These are phyloP conservation scores for Andrena flavipes DNA, from an alignment of 2,888 invertebrate genomes.

Conservation along the genomic window DNA sequence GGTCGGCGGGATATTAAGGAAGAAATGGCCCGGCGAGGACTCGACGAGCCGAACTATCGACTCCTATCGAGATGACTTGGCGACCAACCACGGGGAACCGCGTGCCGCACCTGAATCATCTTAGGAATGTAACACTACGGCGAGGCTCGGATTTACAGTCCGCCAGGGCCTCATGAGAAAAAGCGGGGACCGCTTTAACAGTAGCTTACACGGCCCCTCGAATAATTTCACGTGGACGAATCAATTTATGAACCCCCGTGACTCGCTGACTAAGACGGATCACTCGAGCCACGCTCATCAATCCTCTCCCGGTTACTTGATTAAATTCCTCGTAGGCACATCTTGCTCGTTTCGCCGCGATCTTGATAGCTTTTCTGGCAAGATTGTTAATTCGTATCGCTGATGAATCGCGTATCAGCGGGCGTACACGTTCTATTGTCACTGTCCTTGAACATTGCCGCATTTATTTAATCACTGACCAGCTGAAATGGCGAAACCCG, in stretches of 20 bases:
- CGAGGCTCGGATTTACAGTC: conserved; percentile 65
- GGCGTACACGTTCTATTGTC: neutral
- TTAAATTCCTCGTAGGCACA: conserved; percentile 45
- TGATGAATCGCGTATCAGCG: neutral
- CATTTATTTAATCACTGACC: neutral
- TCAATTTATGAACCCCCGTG: conserved; percentile 56
- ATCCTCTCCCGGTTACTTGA: conserved; percentile 20
- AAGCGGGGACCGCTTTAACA: conserved; percentile 33
- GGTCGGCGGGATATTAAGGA: conserved; percentile 9
- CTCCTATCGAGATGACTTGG: conserved; percentile 46
- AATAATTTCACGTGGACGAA: conserved; percentile 66
- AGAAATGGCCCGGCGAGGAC: conserved; percentile 11
- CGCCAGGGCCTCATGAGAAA: conserved; percentile 14
- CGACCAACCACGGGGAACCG: conserved; percentile 50
- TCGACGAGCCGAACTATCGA: conserved; percentile 34
- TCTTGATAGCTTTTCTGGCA: conserved; percentile 1
- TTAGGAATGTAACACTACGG: conserved; percentile 73
- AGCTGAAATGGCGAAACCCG: neutral
- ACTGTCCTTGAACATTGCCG: conserved; percentile 2
- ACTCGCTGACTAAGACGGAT: conserved; percentile 46
- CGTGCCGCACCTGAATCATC: conserved; percentile 73
- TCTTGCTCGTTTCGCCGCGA: neutral
- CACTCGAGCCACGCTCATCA: conserved; percentile 18
- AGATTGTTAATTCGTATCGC: neutral
- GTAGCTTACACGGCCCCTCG: conserved; percentile 47